phyloP scores from a whole-genome alignment of 2,888 invertebrate species.

The Fragum fragum region DNA sequence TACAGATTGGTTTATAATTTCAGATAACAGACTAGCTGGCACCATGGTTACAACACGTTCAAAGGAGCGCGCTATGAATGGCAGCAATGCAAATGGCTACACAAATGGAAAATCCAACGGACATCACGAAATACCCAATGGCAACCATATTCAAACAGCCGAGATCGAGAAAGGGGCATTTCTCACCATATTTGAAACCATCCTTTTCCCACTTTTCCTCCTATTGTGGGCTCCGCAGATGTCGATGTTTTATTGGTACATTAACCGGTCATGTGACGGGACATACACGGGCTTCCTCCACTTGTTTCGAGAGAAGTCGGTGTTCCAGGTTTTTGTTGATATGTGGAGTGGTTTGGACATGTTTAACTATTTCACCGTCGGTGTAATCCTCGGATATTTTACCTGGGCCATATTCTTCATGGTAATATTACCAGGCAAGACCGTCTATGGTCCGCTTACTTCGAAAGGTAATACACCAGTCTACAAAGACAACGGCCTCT shows the following conservation, averaged over 20 bases:
- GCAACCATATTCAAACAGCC: slow-evolving; percentile 62
- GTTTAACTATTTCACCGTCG: slow-evolving; percentile 72
- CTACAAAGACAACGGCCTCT: slow-evolving; percentile 88
- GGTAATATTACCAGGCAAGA: slow-evolving; percentile 86
- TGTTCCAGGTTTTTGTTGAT: slow-evolving; percentile 70
- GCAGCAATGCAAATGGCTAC: slow-evolving; percentile 33
- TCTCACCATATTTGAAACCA: slow-evolving; percentile 69
- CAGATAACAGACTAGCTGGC: background rate
- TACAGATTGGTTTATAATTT: background rate
- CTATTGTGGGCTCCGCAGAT: slow-evolving; percentile 79
- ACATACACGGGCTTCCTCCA: slow-evolving; percentile 73
- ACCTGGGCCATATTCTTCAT: slow-evolving; percentile 87
- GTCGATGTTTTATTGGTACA: slow-evolving; percentile 81
- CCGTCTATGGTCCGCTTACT: slow-evolving; percentile 87
- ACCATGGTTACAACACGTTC: slow-evolving; percentile 36
- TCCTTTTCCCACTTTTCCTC: slow-evolving; percentile 79
- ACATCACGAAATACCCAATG: slow-evolving; percentile 21
- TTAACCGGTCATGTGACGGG: slow-evolving; percentile 76
- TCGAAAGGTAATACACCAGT: slow-evolving; percentile 87
- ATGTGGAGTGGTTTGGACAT: slow-evolving; percentile 82
- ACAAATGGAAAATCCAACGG: slow-evolving; percentile 17
- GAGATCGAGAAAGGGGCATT: slow-evolving; percentile 68
- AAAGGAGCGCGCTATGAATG: slow-evolving; percentile 17
- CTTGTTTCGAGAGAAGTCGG: slow-evolving; percentile 64
- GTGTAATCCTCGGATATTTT: slow-evolving; percentile 79